These are phyloP conservation scores for Volucella inanis DNA, from an alignment of 2,888 invertebrate species.

Conservation along the genomic window DNA sequence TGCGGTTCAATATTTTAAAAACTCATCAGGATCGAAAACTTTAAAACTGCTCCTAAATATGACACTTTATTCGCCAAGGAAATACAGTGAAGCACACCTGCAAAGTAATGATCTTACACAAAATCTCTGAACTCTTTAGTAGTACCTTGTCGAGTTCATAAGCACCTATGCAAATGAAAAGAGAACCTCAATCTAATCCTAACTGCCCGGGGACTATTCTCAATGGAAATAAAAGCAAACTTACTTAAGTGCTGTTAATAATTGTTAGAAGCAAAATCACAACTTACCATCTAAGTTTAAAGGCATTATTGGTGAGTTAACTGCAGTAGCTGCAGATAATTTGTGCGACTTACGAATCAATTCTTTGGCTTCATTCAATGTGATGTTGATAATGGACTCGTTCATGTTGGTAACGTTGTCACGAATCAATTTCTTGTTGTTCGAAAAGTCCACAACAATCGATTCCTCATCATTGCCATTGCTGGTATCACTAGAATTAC, in stretches of 20 bases:
- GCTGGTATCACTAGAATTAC: constrained; percentile 68
- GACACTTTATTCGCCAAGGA: no score
- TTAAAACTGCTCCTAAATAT: no score
- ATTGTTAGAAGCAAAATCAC: not conserved
- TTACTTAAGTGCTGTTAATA: not conserved
- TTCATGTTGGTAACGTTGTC: constrained; percentile 80
- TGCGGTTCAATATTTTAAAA: no score
- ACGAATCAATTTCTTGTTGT: constrained; percentile 80
- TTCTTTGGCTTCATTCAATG: constrained; percentile 82
- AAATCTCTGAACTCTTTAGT: no score
- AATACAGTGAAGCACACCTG: no score
- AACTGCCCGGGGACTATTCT: no score
- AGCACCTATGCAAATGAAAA: no score
- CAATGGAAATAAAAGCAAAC: not conserved
- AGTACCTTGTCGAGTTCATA: no score
- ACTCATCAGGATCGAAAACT: no score
- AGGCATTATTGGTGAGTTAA: constrained; percentile 78
- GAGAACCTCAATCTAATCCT: no score
- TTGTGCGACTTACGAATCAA: constrained; percentile 79
- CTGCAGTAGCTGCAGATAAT: constrained; percentile 74
- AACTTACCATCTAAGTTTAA: constrained; percentile 79
- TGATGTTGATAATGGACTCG: constrained; percentile 82
- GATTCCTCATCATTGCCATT: constrained; percentile 77
- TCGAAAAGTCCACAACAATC: constrained; percentile 81
- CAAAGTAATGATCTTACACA: no score